Evolutionary conservation across 2,113 vertebrate species (phyloP).

Genomic region (Syrrhaptes paradoxus): DNA sequence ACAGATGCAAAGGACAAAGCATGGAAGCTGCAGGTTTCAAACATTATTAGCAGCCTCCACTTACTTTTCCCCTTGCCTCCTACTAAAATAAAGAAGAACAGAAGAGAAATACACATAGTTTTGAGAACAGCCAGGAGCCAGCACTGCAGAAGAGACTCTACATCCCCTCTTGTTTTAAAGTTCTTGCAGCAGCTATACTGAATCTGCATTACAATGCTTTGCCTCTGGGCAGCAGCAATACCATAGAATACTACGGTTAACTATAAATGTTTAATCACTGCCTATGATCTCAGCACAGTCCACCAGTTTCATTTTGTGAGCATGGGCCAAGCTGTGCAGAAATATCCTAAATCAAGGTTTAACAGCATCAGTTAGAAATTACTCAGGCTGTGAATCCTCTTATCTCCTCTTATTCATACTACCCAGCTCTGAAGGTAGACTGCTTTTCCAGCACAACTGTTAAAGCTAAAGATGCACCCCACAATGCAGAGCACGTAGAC

Average conservation of each 20-base stretch:
- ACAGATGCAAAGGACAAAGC: background rate
- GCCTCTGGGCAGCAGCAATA: slow-evolving; percentile 55
- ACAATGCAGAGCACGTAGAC: slow-evolving; percentile 41
- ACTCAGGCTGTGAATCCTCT: slow-evolving; percentile 37
- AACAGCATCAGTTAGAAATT: slow-evolving; percentile 59
- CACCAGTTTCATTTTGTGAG: slow-evolving; percentile 44
- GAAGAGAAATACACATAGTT: background rate
- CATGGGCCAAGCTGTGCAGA: slow-evolving; percentile 7
- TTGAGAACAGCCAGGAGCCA: background rate
- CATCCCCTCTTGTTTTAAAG: background rate
- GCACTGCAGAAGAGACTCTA: background rate
- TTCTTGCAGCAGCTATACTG: slow-evolving; percentile 37
- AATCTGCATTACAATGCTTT: slow-evolving; percentile 57
- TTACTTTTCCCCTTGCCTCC: background rate
- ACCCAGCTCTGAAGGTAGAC: slow-evolving; percentile 1
- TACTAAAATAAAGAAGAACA: background rate
- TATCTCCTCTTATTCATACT: slow-evolving; percentile 45
- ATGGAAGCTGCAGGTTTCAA: slow-evolving; percentile 20
- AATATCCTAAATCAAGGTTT: slow-evolving; percentile 44
- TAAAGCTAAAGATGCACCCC: slow-evolving; percentile 8
- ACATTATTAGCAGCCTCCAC: background rate
- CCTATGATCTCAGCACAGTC: slow-evolving; percentile 42
- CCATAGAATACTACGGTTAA: background rate
- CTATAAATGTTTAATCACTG: slow-evolving; percentile 45
- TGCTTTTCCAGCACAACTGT: background rate